Evolutionary conservation across 35 echinoderm and acorn worm species (phyloP), one percentile per base, ranked within the genome.

Genomic region (Heliocidaris erythrogramma): DNA sequence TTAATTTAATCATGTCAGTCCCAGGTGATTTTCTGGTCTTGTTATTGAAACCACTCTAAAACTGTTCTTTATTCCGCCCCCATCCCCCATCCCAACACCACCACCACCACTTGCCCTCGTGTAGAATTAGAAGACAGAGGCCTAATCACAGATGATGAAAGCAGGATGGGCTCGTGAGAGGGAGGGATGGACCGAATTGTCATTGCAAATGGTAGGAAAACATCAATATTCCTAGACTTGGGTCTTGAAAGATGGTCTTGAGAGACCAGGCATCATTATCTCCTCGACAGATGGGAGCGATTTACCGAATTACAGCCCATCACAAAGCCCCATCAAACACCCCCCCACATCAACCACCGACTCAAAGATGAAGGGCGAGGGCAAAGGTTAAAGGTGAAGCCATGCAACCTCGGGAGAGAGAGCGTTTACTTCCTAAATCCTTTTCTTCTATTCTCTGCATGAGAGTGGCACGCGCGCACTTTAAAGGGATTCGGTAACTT

Each of bases 171-270:
- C 47, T 32, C 47, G 86, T 27, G 86, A 48, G 86, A 48, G 86
- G 86, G 86, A 48, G 86, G 35, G 86, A 48, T 32, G 86, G 86
- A 18, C 47, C 27, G 12, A 21, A 88, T 88, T 88, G 47, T 88
- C 86, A 32, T 88, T 42, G 31, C 47, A 88, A 42, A 88, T 42
- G 30, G 31, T 88, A 32, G 60, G 60, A 69, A 69, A 69, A 88
- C 86, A 88, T 32, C 86, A 88, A 88, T 88, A 88, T 88, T 88
- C 86, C 86, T 88, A 24, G 86, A 88, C 86, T 48, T 13, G n/a
- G 86, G 47, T 35, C 31, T 27, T 69, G 17, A 42, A 42, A 42
- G 35, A 42, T 17, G 60, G 86, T 88, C 86, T 48, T 32, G 30
- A 88, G 86, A 88, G 86, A 88, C 86, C 86, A 27, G 86, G 86